Conservation (phyloP, 2,888 invertebrate species). For the Clistopyga incitator region DNA sequence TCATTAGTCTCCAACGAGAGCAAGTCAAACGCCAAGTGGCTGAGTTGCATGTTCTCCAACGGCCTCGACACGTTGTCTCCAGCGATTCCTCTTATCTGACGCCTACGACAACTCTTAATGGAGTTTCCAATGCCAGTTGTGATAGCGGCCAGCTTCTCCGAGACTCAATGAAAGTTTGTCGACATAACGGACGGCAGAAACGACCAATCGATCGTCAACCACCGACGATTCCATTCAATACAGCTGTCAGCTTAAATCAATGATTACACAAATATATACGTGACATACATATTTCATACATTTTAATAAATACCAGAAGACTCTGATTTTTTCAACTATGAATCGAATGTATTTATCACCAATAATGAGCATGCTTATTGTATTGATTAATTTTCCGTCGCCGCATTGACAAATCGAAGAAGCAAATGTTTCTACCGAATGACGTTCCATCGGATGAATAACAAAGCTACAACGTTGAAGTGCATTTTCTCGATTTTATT, state of each 20-base stretch:
- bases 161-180: slow-evolving; percentile 64
- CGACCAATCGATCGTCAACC: slow-evolving; percentile 2
- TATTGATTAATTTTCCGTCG: too few species aligned
- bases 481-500: neutral
- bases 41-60: neutral
- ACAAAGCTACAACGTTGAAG: neutral
- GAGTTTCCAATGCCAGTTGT: slow-evolving; percentile 70
- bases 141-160: slow-evolving; percentile 54
- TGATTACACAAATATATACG: too few species aligned
- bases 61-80: slow-evolving; percentile 45
- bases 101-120: slow-evolving; percentile 71
- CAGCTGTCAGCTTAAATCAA: too few species aligned
- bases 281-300: too few species aligned
- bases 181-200: neutral
- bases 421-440: neutral
- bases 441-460: slow-evolving; percentile 10
- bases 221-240: neutral
- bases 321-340: too few species aligned
- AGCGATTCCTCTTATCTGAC: slow-evolving; percentile 71
- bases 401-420: neutral
- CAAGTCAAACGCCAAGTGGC: slow-evolving; percentile 36
- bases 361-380: too few species aligned
- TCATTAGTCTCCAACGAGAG: slow-evolving; percentile 29
- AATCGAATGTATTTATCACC: too few species aligned
- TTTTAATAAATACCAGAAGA: too few species aligned